phyloP scores from a whole-genome alignment of 2,888 invertebrate species.

The Ypsolopha sequella region DNA sequence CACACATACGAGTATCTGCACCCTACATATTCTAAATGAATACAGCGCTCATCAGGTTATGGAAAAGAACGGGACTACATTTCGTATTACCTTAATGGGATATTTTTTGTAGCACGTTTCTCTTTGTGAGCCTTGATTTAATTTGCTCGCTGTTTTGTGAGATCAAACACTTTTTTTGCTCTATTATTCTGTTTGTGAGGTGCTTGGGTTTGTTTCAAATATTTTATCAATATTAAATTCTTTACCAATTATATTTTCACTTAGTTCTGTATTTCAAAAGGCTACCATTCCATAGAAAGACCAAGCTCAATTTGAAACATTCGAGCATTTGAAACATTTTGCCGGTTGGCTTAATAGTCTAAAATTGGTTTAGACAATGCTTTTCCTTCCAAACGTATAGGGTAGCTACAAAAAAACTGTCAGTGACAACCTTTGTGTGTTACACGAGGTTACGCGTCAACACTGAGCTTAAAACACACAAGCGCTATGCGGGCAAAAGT shows the following conservation, averaged over 20 bases:
- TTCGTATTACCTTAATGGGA: slow-evolving; percentile 36
- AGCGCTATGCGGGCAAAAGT: not conserved
- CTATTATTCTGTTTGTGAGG: too few relatives aligned
- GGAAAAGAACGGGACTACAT: slow-evolving; percentile 29
- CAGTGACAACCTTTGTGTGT: not conserved
- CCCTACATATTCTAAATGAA: slow-evolving; percentile 2
- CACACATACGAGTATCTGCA: slow-evolving; percentile 19
- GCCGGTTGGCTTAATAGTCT: too few relatives aligned
- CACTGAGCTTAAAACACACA: not conserved
- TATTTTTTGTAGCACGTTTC: slow-evolving; percentile 23
- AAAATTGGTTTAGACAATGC: not conserved
- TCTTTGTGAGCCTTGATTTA: slow-evolving; percentile 13
- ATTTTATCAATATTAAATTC: too few relatives aligned
- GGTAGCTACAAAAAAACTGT: not conserved
- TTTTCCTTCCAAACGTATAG: not conserved
- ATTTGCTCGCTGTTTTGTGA: slow-evolving; percentile 4
- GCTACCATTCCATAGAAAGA: too few relatives aligned
- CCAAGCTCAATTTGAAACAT: too few relatives aligned
- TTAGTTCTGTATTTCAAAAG: too few relatives aligned
- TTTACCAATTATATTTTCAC: too few relatives aligned
- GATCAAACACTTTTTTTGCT: not conserved
- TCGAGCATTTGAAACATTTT: too few relatives aligned
- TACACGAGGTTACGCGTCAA: not conserved
- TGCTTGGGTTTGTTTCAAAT: too few relatives aligned
- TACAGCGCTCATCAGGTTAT: slow-evolving; percentile 26